Percentiles rank a stretch among this genome's conserved stretches.
Conservation (phyloP, 2,888 invertebrate genomes). For the Caenorhabditis sulstoni region DNA sequence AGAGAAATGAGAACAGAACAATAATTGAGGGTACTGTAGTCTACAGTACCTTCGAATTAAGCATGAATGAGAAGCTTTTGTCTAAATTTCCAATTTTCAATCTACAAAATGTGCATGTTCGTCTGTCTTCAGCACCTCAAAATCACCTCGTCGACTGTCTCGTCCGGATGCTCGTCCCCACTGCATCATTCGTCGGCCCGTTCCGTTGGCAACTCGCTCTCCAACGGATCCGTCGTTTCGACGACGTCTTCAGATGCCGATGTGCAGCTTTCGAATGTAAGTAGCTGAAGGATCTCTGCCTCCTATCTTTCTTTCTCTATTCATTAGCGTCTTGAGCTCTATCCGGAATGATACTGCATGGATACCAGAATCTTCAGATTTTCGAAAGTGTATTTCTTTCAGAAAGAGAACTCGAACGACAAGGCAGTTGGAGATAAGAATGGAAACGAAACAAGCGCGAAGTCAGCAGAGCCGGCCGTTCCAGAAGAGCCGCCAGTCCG, state of each 20-base stretch:
- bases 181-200: slow-evolving; percentile 48
- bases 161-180: slow-evolving; percentile 59
- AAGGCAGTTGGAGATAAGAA: slow-evolving; percentile 45
- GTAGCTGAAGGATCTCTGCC: slow-evolving; percentile 9
- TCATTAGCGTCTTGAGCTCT: slow-evolving; percentile 21
- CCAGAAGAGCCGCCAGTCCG: slow-evolving; percentile 63
- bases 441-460: slow-evolving; percentile 20
- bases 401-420: slow-evolving; percentile 66
- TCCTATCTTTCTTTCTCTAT: slow-evolving; percentile 1
- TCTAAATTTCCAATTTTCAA: slow-evolving; percentile 32
- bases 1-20: slow-evolving; percentile 5
- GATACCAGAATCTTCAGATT: not conserved
- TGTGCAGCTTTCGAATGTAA: slow-evolving; percentile 67
- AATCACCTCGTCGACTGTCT: slow-evolving; percentile 51
- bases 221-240: slow-evolving; percentile 68
- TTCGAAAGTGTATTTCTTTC: slow-evolving; percentile 22
- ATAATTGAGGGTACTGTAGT: not conserved
- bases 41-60: not conserved
- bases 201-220: slow-evolving; percentile 67
- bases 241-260: slow-evolving; percentile 68
- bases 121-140: slow-evolving; percentile 59
- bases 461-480: slow-evolving; percentile 16
- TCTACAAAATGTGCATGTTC: slow-evolving; percentile 38
- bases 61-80: not conserved
- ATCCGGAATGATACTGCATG: slow-evolving; percentile 25